Base-by-base conservation (phyloP, 1,140 invertebrate species). In the Cyclargus thomasi region DNA sequence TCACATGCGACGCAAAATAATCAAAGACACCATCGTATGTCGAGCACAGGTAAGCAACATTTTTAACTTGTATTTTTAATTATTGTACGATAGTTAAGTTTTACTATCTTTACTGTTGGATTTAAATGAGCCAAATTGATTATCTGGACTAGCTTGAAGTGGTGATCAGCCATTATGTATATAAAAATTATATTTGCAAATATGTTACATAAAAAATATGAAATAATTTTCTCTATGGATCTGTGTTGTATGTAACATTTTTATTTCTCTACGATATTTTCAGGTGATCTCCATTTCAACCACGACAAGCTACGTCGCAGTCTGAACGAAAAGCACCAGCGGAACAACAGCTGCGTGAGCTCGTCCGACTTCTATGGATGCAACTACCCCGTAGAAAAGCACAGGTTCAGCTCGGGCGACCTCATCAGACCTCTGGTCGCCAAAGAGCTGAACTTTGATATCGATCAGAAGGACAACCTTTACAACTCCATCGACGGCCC, bases 351-450 rank as follows among this genome's bases (percentile, higher is more conserved):
- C 70, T 91, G 90, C 65, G 90, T 91, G 3, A 91, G 89, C 67
- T 91, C 90, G 1, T 91, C 90, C 0, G 90, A 91, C 71, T 91
- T 91, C 76, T 91, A 91, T 71, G 90, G 90, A 1, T 91, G 90
- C 73, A 91, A 91, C 74, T 91, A 91, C 68, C 90, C 90, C 11
- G 90, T 91, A 0, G 90, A 91, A 21, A 91, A 91, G 64, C 90
- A 91, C 70, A 77, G 91, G 57, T 91, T 91, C 62, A 91, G 86
- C 69, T 91, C 86, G 36, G 90, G 88, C 3, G 90, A 90, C 62
- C 71, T 90, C 17, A 81, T 83, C 0, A 80, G 86, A 21, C 88
- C 87, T 17, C 82, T 91, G 0, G 90, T 90, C 0, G 90, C 89
- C 14, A 85, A 79, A 63, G 90, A 91, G 73, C 77, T 91, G 1